Percentiles rank a stretch among this genome's conserved stretches.
Evolutionary conservation across 2,113 vertebrate species (phyloP).

Genomic region (Ramphastos sulfuratus): DNA sequence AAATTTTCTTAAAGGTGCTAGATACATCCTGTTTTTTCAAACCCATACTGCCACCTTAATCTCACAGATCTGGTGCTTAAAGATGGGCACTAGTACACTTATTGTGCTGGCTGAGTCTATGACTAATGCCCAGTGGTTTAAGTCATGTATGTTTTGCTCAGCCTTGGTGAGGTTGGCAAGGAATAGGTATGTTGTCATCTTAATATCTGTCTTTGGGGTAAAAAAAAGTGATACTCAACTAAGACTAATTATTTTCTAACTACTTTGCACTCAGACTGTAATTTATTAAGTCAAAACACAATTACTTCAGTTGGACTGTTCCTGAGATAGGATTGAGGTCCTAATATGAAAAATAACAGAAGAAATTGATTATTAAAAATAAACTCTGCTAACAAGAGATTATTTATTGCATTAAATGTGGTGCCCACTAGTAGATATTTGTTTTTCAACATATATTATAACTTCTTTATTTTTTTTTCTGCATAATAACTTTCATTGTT

Average conservation of each 20-base stretch:
- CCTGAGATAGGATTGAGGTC: neutral
- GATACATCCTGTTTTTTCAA: neutral
- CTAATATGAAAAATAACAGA: neutral
- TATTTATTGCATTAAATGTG: neutral
- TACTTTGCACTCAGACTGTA: neutral
- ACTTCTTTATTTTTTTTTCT: neutral
- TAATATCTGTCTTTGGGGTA: neutral
- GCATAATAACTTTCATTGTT: neutral
- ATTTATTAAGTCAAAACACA: neutral
- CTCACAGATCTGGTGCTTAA: neutral
- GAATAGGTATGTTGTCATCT: accelerated
- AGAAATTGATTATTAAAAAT: neutral
- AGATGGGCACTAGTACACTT: neutral
- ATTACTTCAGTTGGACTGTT: neutral
- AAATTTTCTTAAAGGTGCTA: neutral
- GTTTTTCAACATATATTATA: neutral
- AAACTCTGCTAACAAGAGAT: neutral
- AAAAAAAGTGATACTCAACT: neutral
- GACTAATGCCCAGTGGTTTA: neutral
- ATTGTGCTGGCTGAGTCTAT: neutral
- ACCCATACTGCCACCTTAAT: neutral
- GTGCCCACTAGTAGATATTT: neutral
- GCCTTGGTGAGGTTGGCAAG: neutral
- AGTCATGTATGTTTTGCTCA: neutral
- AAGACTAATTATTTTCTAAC: neutral